Evolutionary conservation across 2,888 invertebrate genomes (phyloP).

Genomic region (Protophormia terraenovae): DNA sequence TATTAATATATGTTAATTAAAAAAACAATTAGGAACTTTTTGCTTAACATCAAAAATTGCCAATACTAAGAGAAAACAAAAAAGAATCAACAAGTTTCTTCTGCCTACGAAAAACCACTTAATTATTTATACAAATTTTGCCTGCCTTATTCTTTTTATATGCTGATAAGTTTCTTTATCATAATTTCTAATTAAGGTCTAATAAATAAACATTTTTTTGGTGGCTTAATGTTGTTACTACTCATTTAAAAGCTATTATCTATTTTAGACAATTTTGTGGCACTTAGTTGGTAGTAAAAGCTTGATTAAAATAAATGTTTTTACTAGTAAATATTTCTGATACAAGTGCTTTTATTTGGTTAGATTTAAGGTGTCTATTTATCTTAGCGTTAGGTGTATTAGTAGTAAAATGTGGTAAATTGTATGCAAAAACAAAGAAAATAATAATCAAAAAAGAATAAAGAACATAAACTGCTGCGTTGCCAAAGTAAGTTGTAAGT

Average conservation of each 20-base stretch:
- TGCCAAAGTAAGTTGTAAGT: constrained; percentile 27
- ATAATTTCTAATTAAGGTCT: constrained; percentile 39
- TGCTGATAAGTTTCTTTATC: background rate
- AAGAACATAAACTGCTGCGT: background rate
- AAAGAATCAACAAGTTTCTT: constrained; percentile 13
- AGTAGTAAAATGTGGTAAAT: background rate
- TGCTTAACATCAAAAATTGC: background rate
- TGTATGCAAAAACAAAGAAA: background rate
- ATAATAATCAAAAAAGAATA: background rate
- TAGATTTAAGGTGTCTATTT: background rate
- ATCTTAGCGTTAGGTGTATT: background rate
- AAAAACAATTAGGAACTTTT: background rate
- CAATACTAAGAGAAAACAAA: background rate
- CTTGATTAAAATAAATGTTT: constrained; percentile 33
- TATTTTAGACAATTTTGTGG: background rate
- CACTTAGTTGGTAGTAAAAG: background rate
- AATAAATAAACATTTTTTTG: constrained; percentile 17
- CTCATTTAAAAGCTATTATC: constrained; percentile 22
- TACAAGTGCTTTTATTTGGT: background rate
- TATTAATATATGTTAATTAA: background rate
- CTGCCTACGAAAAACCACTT: background rate
- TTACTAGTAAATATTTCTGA: background rate
- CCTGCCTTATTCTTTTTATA: background rate
- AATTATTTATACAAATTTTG: constrained; percentile 7
- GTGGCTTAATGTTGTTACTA: background rate